Base-by-base conservation (phyloP, 2,113 vertebrate species). In the Callaeas wilsoni region DNA sequence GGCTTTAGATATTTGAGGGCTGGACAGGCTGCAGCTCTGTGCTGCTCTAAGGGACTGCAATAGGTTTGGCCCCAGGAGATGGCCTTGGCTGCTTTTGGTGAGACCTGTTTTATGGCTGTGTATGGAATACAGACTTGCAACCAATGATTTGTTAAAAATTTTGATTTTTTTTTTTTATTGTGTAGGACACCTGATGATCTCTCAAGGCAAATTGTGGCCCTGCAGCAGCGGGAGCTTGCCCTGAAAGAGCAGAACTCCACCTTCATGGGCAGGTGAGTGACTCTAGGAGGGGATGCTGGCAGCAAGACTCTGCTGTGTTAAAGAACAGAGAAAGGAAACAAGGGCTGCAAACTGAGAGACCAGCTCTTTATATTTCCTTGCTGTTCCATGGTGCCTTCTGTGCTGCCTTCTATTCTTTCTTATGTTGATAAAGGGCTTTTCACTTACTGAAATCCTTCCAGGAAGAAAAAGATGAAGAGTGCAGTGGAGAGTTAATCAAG, bases 151-250 rank as follows among this genome's bases (percentile, higher is more conserved):
- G 0, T 85, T 87, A 37, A 10, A 74, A 44, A 10, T 30, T 11
- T 74, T 42, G 53, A 0, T 76, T 93, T 73, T 90, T 12, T 90
- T 12, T 91, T 77, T 95, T 81, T 18, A 27, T 92, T 94, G 69
- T 39, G 3, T 76, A 99, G 99, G 98, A 99, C 98, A 80, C 99
- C 99, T 2, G 99, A 99, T 76, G 99, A 99, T 97, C 98, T 99
- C 79, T 99, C 99, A 10, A 98, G 98, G 94, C 98, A 99, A 84
- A 97, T 99, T 42, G 98, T 99, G 96, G 98, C 99, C 94, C 98
- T 99, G 95, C 99, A 99, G 95, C 99, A 99, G 96, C 97, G 98
- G 64, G 99, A 99, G 89, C 98, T 99, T 57, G 70, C 90, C 50
- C 97, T 99, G 94, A 98, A 99, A 93, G 99, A 99, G 86, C 98